These are phyloP conservation scores for Pteromalus puparum DNA, from an alignment of 1,140 invertebrate genomes.

Conservation along the genomic window DNA sequence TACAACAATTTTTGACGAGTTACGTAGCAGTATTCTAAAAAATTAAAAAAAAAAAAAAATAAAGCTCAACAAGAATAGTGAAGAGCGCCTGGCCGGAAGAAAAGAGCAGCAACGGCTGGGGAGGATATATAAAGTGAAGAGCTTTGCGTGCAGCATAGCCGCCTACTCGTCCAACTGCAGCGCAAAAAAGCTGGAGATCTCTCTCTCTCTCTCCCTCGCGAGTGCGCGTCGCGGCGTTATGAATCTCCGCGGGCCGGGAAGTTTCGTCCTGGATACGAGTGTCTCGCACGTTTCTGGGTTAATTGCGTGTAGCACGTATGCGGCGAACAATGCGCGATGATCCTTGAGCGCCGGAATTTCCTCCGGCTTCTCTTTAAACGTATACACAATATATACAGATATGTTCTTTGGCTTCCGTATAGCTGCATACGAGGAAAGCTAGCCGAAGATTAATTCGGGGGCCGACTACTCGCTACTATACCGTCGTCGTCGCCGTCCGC, in stretches of 20 bases:
- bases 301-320: not conserved
- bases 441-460: slow-evolving; percentile 40
- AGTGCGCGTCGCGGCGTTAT: not conserved
- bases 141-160: not conserved
- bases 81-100: not conserved
- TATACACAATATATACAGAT: not conserved
- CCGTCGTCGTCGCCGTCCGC: too few species aligned
- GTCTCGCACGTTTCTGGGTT: not conserved
- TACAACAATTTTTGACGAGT: too few species aligned
- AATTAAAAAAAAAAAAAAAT: not conserved
- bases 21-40: too few species aligned
- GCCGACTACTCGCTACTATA: not conserved
- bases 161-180: too few species aligned
- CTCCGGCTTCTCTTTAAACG: not conserved
- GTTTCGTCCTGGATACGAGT: not conserved
- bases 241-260: not conserved
- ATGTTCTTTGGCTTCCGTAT: not conserved
- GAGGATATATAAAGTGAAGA: not conserved
- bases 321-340: slow-evolving; percentile 9
- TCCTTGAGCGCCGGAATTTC: not conserved
- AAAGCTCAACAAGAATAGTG: not conserved
- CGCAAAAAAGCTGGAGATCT: too few species aligned
- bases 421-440: not conserved
- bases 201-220: too few species aligned
- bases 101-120: not conserved